Evolutionary conservation across 2,113 vertebrate genomes (phyloP), one percentile per base, ranked within the genome.

Genomic region (Sialia sialis): DNA sequence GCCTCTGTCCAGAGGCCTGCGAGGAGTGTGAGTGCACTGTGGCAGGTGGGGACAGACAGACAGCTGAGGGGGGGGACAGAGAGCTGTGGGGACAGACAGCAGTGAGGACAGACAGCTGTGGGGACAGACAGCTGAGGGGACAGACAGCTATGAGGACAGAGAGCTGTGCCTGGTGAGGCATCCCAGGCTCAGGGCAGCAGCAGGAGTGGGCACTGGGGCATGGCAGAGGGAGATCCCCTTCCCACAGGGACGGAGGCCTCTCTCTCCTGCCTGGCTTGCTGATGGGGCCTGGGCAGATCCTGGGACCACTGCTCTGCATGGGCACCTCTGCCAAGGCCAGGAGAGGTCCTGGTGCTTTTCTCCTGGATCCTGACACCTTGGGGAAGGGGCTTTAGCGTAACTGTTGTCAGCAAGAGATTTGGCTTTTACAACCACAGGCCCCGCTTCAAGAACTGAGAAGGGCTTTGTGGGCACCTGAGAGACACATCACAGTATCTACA

Each of bases 1-100:
- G 25, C 25, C 10, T 44, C 44, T 9, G 6, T 36, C 36, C 62
- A 29, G 23, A 26, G 30, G 10, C 54, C 34, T 38, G 32, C 25
- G 52, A 48, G 43, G 58, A 58, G 23, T 4, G 10, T 22, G 19
- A 12, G 48, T 49, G 32, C 3, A 11, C 25, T 0, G 0, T 0
- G 1, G 49, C 58, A 72, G 41, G 18, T 46, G 44, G 39, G 39
- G 41, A 43, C 41, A 41, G 44, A 46, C 44, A 44, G 46, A 44
- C 21, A 49, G 13, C 48, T 48, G 21, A 23, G 10, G 20, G 44
- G 10, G 48, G 8, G 23, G 25, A 49, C 25, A 15, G 23, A 46
- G 6, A 43, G 43, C 43, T 43, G 16, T 17, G 43, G 43, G 43
- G 43, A 17, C 43, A 43, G 43, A 19, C 43, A 46, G 22, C 22